Conservation (phyloP, 2,113 vertebrate species). For the Colaptes auratus region DNA sequence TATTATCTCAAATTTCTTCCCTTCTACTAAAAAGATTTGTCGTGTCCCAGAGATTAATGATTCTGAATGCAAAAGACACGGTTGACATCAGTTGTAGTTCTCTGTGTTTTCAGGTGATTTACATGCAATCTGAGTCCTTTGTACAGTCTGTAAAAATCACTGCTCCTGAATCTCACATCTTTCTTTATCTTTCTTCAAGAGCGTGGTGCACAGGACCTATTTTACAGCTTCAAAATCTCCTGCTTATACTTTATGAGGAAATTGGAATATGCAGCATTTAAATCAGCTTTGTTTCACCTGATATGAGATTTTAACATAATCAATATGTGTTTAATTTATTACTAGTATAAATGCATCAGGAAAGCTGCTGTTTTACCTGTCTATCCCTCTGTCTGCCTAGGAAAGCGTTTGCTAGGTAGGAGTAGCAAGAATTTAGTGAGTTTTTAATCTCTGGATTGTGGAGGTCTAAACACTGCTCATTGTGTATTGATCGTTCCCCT, state of each 20-base stretch:
- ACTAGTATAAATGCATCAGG: neutral
- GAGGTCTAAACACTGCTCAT: neutral
- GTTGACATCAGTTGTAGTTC: conserved; percentile 54
- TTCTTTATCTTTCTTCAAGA: conserved; percentile 13
- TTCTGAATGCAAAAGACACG: conserved; percentile 56
- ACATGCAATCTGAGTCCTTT: conserved; percentile 4
- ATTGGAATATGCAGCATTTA: neutral
- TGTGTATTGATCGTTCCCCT: neutral
- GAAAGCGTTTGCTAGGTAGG: neutral
- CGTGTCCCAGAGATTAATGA: conserved; percentile 76
- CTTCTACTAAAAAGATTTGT: conserved; percentile 71
- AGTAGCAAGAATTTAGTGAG: neutral
- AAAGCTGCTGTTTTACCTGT: neutral
- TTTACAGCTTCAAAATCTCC: neutral
- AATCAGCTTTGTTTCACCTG: neutral
- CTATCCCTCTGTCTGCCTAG: neutral
- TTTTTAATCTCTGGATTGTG: neutral
- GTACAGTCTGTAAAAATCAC: neutral
- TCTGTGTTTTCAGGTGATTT: conserved; percentile 65
- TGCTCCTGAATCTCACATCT: neutral
- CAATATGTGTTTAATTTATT: neutral
- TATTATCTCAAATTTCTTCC: conserved; percentile 76
- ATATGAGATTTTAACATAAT: neutral
- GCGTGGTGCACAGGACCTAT: neutral
- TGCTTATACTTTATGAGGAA: neutral